phyloP scores from a whole-genome alignment of 1,140 invertebrate genomes.

The Dreissena polymorpha region DNA sequence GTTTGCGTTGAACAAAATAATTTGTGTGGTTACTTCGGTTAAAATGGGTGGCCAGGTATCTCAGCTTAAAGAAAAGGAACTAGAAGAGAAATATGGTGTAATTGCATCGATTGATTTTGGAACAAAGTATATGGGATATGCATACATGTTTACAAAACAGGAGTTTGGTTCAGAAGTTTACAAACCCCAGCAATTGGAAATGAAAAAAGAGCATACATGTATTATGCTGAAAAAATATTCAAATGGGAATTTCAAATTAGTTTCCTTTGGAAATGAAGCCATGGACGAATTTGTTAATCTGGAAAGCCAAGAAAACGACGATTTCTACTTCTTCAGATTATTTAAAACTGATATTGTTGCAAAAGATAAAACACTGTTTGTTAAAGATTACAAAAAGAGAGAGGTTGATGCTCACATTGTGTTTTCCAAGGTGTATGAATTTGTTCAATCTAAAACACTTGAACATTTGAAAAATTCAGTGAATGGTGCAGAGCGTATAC shows the following conservation, averaged over 20 bases:
- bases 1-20: too few relatives aligned
- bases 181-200: neutral
- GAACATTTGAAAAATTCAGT: too few relatives aligned
- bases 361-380: neutral
- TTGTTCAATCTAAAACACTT: too few relatives aligned
- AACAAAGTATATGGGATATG: conserved; percentile 43
- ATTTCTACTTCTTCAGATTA: too few relatives aligned
- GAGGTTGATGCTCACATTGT: neutral
- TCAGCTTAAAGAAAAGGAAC: neutral
- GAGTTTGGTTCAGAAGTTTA: neutral
- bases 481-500: neutral
- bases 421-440: neutral
- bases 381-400: neutral
- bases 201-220: conserved; percentile 17
- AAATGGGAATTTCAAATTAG: neutral
- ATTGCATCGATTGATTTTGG: conserved; percentile 53
- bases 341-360: conserved; percentile 45
- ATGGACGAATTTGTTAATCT: conserved; percentile 18
- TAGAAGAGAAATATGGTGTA: neutral
- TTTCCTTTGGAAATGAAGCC: conserved; percentile 37
- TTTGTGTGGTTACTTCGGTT: too few relatives aligned
- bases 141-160: conserved; percentile 19
- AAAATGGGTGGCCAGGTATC: neutral
- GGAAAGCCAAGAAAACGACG: neutral
- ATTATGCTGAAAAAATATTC: too few relatives aligned